These are phyloP conservation scores for Acipenser transmontanus DNA, from an alignment of 2,797 vertebrate species.

Conservation along the genomic window DNA sequence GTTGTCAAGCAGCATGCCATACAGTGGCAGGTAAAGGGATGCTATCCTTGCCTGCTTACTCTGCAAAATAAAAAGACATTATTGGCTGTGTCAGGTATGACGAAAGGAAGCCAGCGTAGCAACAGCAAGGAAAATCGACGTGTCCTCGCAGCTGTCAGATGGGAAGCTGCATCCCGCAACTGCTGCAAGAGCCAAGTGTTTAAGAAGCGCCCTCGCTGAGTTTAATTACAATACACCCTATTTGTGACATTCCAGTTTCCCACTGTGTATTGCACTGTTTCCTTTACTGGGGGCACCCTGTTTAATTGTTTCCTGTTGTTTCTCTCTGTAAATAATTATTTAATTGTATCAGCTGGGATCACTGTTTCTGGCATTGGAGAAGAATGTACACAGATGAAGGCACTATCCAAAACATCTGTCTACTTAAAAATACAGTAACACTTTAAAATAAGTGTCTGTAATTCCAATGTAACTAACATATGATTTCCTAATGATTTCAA, in stretches of 20 bases:
- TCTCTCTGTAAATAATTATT: background rate
- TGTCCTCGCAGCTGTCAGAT: background rate
- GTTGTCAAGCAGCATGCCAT: conserved; percentile 95
- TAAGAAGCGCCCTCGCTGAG: background rate
- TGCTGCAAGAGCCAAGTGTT: background rate
- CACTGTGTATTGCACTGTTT: conserved; percentile 6
- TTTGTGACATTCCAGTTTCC: conserved; percentile 4
- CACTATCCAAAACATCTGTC: no score
- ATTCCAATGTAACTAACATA: no score
- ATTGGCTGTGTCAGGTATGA: background rate
- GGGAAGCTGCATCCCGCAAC: background rate
- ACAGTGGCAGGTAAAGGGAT: conserved; percentile 89
- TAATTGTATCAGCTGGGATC: no score
- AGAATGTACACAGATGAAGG: no score
- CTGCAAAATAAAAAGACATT: conserved; percentile 41
- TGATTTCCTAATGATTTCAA: no score
- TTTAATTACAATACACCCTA: conserved; percentile 15
- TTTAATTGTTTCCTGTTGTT: conserved; percentile 27
- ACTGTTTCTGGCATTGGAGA: no score
- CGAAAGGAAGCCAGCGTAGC: background rate
- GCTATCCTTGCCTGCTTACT: conserved; percentile 90
- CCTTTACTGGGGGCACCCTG: conserved; percentile 1
- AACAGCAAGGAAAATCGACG: background rate
- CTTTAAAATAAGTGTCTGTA: no score
- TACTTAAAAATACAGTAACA: no score